phyloP scores from a whole-genome alignment of 2,888 invertebrate genomes.

The Brachypterus glaber region DNA sequence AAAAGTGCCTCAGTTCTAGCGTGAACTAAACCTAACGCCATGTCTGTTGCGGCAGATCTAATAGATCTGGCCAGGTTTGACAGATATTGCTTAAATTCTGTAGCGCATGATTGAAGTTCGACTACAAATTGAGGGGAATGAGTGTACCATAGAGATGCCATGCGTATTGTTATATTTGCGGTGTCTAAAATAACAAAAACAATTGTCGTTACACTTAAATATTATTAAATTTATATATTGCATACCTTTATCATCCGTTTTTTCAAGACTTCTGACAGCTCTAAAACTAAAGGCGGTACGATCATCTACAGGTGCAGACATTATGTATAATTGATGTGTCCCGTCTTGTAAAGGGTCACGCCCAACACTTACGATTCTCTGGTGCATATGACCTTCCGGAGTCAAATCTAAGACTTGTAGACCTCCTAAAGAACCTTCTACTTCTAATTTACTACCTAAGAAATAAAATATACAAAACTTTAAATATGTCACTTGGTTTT shows the following conservation, averaged over 20 bases:
- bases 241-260: conserved; percentile 15
- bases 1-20: conserved; percentile 52
- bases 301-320: conserved; percentile 34
- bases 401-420: conserved; percentile 85
- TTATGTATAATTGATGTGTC: conserved; percentile 35
- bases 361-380: conserved; percentile 78
- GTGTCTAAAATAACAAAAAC: conserved; percentile 20
- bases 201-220: no score
- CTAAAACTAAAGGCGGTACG: conserved; percentile 48
- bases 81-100: conserved; percentile 83
- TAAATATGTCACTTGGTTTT: conserved; percentile 20
- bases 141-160: conserved; percentile 90
- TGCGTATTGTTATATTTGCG: conserved; percentile 45
- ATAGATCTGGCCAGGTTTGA: conserved; percentile 77
- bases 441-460: conserved; percentile 44
- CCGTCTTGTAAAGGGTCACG: conserved; percentile 57
- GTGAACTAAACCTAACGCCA: conserved; percentile 82
- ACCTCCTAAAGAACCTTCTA: conserved; percentile 85
- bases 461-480: conserved; percentile 6
- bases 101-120: conserved; percentile 80
- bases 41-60: conserved; percentile 84
- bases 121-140: conserved; percentile 80
- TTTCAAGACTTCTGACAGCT: conserved; percentile 35
- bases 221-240: no score
- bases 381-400: conserved; percentile 71